These are phyloP conservation scores for Zalophus californianus DNA, from an alignment of 2,797 vertebrate genomes.

Conservation along the genomic window DNA sequence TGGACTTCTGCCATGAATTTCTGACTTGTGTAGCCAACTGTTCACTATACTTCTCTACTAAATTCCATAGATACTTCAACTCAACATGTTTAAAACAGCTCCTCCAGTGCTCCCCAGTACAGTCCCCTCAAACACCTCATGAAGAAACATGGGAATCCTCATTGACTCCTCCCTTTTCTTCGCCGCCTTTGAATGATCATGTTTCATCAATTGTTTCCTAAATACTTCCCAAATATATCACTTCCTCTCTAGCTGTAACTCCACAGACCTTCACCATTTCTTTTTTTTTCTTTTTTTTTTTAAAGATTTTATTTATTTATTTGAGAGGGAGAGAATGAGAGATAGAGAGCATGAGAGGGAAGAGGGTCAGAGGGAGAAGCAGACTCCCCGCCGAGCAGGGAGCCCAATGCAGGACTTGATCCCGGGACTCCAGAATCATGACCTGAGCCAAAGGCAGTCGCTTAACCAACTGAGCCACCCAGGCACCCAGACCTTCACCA, in stretches of 20 bases:
- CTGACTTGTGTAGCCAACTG: not conserved
- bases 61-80: not conserved
- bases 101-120: not conserved
- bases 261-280: not conserved
- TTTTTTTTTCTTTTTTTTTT: not conserved
- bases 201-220: not conserved
- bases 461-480: too few species aligned
- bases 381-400: too few species aligned
- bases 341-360: too few species aligned
- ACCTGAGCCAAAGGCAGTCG: too few species aligned
- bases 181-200: not conserved
- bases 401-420: too few species aligned
- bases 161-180: not conserved
- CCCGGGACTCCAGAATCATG: too few species aligned
- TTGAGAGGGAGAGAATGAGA: too few species aligned
- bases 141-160: not conserved
- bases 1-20: not conserved
- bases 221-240: not conserved
- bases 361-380: too few species aligned
- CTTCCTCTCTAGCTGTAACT: not conserved
- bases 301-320: too few species aligned
- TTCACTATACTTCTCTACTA: not conserved
- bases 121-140: not conserved
- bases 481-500: not conserved
- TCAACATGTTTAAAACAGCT: not conserved